A percentile compares a stretch with the other conserved stretches of the same genome.
Conservation (phyloP, 1,140 invertebrate species). For the Tetraneura akinire region DNA sequence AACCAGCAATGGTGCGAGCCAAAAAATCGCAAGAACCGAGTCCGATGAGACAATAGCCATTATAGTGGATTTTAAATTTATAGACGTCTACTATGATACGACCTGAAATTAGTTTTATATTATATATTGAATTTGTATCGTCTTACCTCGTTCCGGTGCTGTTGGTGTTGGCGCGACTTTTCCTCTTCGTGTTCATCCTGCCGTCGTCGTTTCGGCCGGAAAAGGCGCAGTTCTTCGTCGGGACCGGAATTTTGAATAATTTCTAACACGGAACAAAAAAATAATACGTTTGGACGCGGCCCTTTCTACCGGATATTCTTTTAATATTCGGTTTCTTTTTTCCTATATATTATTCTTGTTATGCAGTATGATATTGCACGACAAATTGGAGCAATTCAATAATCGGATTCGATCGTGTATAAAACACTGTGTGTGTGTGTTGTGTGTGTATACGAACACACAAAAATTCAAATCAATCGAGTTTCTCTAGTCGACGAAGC, state of each 20-base stretch:
- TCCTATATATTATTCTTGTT: no score
- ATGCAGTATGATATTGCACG: no score
- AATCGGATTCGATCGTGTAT: not conserved
- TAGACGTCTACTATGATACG: no score
- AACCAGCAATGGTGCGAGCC: no score
- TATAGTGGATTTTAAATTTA: no score
- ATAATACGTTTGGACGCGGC: not conserved
- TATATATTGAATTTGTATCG: no score
- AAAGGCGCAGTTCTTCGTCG: conserved; percentile 63
- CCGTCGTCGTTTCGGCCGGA: conserved; percentile 60
- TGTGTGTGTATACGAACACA: not conserved
- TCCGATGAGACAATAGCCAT: no score
- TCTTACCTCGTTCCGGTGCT: conserved; percentile 53
- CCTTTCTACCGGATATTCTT: not conserved
- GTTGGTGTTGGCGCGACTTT: conserved; percentile 61
- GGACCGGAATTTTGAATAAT: conserved; percentile 64
- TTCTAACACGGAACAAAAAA: conserved; percentile 18
- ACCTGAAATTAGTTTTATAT: no score
- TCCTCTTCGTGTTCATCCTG: conserved; percentile 60
- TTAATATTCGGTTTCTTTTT: not conserved
- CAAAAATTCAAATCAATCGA: not conserved
- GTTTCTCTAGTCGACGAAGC: not conserved
- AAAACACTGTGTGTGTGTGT: not conserved
- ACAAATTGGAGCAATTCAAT: not conserved
- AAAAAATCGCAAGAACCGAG: no score